Evolutionary conservation across 1,140 invertebrate species (phyloP).

Genomic region (Drosophila tristis): DNA sequence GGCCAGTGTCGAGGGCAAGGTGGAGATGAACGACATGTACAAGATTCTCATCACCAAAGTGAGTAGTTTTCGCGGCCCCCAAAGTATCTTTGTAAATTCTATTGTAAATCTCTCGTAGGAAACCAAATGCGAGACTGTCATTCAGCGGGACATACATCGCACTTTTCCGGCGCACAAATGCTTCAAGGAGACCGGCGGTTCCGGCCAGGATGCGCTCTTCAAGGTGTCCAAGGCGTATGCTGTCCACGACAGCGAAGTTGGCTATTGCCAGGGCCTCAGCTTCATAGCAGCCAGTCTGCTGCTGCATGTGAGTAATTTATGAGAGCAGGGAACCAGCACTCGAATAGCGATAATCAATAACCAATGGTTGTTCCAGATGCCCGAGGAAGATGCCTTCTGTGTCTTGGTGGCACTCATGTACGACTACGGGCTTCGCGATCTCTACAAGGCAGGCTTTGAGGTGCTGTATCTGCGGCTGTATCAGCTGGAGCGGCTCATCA

Average conservation of each 20-base stretch:
- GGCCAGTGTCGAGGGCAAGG: slow-evolving; percentile 92
- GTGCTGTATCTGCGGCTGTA: slow-evolving; percentile 97
- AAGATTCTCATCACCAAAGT: slow-evolving; percentile 94
- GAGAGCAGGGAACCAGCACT: not conserved
- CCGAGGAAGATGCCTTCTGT: slow-evolving; percentile 99
- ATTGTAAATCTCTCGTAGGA: slow-evolving; percentile 43
- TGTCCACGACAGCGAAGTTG: slow-evolving; percentile 98
- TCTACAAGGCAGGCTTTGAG: slow-evolving; percentile 98
- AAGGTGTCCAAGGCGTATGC: slow-evolving; percentile 98
- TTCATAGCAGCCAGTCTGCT: slow-evolving; percentile 98
- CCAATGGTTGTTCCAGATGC: slow-evolving; percentile 90
- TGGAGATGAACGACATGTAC: slow-evolving; percentile 96
- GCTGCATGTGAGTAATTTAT: slow-evolving; percentile 91
- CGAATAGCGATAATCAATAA: not conserved
- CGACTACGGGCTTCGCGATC: slow-evolving; percentile 95
- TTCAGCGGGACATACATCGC: slow-evolving; percentile 97
- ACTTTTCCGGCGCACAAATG: slow-evolving; percentile 99
- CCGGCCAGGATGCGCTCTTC: slow-evolving; percentile 96
- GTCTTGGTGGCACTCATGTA: slow-evolving; percentile 99
- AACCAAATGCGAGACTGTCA: slow-evolving; percentile 93
- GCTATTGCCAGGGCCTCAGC: slow-evolving; percentile 99
- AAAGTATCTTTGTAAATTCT: not conserved
- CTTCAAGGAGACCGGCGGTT: slow-evolving; percentile 96
- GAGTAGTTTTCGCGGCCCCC: slow-evolving; percentile 41
- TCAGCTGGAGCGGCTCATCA: slow-evolving; percentile 94